These are phyloP conservation scores for Ianthella basta DNA, from an alignment of 37 sponge, comb jelly and placozoan genomes.

Conservation along the genomic window DNA sequence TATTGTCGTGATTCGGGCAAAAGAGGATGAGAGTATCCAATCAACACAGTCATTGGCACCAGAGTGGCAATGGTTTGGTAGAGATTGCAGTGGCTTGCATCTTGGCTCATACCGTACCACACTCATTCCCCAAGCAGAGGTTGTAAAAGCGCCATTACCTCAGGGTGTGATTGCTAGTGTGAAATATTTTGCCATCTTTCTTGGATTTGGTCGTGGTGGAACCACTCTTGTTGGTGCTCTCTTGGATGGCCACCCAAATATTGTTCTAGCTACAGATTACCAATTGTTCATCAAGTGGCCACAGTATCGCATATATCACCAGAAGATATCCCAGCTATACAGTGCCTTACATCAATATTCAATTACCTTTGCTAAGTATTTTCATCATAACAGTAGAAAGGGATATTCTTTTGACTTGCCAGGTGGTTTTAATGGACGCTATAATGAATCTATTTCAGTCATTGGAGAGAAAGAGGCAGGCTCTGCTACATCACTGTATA, in stretches of 20 bases:
- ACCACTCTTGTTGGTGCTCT: conserved; percentile 12
- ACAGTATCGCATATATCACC: not conserved
- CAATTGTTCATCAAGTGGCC: conserved; percentile 3
- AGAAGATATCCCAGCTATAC: not conserved
- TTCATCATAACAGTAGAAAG: not conserved
- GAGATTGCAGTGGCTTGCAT: no score
- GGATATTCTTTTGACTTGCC: conserved; percentile 1
- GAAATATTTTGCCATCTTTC: conserved; percentile 2
- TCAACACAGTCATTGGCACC: no score
- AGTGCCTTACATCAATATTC: not conserved
- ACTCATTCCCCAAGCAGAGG: no score
- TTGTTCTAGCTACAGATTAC: conserved; percentile 18
- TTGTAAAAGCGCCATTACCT: no score
- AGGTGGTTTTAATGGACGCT: not conserved
- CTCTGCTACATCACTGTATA: not conserved
- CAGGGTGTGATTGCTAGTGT: not conserved
- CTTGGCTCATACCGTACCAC: no score
- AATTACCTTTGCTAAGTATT: not conserved
- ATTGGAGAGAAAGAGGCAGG: conserved; percentile 26
- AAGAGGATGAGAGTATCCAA: no score
- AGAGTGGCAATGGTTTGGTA: no score
- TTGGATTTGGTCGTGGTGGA: conserved; percentile 8
- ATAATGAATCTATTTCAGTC: not conserved
- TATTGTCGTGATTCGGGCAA: no score
- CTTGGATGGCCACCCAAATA: conserved; percentile 21